Evolutionary conservation across 2,113 vertebrate species (phyloP), one percentile per base, ranked within the genome.

Genomic region (Acanthisitta chloris): DNA sequence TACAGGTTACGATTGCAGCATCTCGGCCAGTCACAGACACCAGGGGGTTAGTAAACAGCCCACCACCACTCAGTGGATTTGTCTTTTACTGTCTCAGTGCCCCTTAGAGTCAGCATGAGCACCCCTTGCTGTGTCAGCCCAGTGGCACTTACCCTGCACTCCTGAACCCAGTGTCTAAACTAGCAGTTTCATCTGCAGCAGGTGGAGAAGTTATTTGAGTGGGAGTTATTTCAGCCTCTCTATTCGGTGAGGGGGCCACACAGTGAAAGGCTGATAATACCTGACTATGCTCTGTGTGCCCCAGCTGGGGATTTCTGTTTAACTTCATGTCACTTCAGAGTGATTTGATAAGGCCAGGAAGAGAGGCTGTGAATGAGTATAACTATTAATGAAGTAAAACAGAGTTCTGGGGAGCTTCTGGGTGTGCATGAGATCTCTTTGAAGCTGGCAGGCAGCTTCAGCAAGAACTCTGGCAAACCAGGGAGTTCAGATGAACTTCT

Each of bases 381-480:
- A 54, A 26, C 57, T 55, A 2, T 34, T 42, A 79, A 66, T n/a
- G 77, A 86, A 72, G 55, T 64, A 55, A 88, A 81, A 14, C 36
- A 54, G 57, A 36, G 73, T 88, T 66, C 52, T 17, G 58, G 40
- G 46, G 42, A 36, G 46, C 34, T 52, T 40, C 34, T 21, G 34
- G 8, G 33, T 19, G 17, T 8, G 1, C 16, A 25, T 25, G 42
- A 57, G 33, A 72, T 54, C 43, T 79, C 65, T 62, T n/a, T 78
- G 21, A 28, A 76, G 67, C 73, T 87, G 51, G 42, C 51, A 78
- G 69, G 80, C 40, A 66, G 58, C 54, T 94, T 77, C 76, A 58
- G 67, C 31, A 28, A 46, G 49, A 70, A 33, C 33, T 54, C 29
- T 24, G 38, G 54, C 64, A 86, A 76, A 84, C 13, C 49, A 64